These are phyloP conservation scores for Tortricodes alternella DNA, from an alignment of 2,888 invertebrate species.

Conservation along the genomic window DNA sequence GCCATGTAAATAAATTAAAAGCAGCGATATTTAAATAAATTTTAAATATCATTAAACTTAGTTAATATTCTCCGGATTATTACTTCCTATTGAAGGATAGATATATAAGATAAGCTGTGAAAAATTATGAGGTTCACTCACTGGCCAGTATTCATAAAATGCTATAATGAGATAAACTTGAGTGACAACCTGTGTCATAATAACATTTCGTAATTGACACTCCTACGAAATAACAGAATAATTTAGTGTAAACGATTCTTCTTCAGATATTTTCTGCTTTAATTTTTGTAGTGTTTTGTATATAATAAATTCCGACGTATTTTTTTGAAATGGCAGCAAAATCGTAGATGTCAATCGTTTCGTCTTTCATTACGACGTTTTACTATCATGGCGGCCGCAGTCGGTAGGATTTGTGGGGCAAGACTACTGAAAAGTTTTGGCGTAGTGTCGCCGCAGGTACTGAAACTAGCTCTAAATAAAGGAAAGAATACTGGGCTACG, in stretches of 20 bases:
- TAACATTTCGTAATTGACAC: not conserved
- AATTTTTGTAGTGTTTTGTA: not conserved
- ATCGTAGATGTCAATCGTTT: conserved; percentile 63
- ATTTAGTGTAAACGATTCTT: not conserved
- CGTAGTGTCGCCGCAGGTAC: conserved; percentile 88
- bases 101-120: too few relatives aligned
- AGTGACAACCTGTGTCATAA: not conserved
- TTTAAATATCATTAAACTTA: too few relatives aligned
- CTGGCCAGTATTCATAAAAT: too few relatives aligned
- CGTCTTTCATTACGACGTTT: conserved; percentile 76
- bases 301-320: not conserved
- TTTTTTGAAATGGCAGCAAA: conserved; percentile 30
- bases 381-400: conserved; percentile 93
- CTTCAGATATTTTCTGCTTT: not conserved
- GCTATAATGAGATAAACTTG: too few relatives aligned
- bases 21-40: too few relatives aligned
- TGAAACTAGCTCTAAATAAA: conserved; percentile 53
- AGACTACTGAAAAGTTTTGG: conserved; percentile 90
- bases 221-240: not conserved
- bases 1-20: too few relatives aligned
- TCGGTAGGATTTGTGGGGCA: conserved; percentile 93
- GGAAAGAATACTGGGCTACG: conserved; percentile 39
- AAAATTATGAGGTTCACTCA: too few relatives aligned
- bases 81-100: too few relatives aligned
- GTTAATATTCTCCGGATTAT: too few relatives aligned